Evolutionary conservation across 1,140 invertebrate genomes (phyloP).

Genomic region (Aradophagus sp.): DNA sequence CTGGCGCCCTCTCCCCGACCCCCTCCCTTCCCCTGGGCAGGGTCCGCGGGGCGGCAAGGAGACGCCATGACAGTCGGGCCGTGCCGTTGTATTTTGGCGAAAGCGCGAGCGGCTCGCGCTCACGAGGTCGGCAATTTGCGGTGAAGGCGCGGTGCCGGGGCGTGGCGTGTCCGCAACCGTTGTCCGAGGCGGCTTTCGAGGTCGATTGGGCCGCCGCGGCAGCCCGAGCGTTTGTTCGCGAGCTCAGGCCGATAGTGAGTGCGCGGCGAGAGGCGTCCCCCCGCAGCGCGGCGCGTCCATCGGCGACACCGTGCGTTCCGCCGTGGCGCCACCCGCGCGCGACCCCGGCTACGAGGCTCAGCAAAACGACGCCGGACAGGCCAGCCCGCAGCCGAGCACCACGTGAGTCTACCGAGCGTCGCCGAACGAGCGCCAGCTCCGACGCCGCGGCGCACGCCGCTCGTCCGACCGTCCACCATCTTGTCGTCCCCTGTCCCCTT

Average conservation of each 20-base stretch:
- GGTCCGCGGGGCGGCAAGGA: constrained; percentile 38
- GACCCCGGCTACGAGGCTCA: constrained; percentile 56
- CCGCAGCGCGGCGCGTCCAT: constrained; percentile 38
- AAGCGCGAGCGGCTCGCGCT: constrained; percentile 14
- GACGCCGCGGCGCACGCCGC: neutral
- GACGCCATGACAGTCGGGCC: constrained; percentile 49
- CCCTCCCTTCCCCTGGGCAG: constrained; percentile 7
- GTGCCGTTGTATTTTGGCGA: constrained; percentile 29
- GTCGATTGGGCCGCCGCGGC: neutral
- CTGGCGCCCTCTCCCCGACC: neutral
- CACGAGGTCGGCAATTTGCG: neutral
- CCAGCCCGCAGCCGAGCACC: constrained; percentile 61
- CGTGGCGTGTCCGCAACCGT: neutral
- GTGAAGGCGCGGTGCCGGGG: constrained; percentile 9
- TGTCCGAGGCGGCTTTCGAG: neutral
- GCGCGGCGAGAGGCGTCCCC: constrained; percentile 67
- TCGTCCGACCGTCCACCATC: constrained; percentile 62
- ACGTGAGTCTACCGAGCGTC: constrained; percentile 64
- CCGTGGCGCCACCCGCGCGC: constrained; percentile 64
- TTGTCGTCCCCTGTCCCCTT: constrained; percentile 71
- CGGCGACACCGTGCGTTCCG: neutral
- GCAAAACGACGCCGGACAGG: constrained; percentile 57
- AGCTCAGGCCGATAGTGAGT: constrained; percentile 60
- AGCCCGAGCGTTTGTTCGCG: constrained; percentile 49
- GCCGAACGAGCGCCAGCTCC: neutral